A percentile compares a stretch with the other conserved stretches of the same genome.
These are phyloP conservation scores for Ictalurus furcatus DNA, from an alignment of 2,113 vertebrate genomes.

Conservation along the genomic window DNA sequence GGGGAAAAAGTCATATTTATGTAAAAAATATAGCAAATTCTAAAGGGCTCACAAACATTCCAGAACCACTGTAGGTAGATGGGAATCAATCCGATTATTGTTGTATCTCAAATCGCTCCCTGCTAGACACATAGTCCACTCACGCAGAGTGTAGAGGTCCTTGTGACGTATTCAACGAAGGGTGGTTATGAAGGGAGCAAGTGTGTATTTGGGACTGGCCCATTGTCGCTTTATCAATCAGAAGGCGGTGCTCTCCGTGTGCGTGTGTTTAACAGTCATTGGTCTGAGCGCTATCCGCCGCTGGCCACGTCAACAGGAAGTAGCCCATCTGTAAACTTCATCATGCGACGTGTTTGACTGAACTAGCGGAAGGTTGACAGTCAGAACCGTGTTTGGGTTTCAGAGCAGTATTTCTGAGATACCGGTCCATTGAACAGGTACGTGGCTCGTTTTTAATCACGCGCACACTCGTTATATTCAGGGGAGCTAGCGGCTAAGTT, in stretches of 20 bases:
- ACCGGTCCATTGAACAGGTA: background rate
- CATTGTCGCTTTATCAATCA: background rate
- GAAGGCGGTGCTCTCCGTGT: background rate
- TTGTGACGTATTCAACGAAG: background rate
- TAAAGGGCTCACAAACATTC: too few relatives aligned
- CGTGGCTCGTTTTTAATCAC: background rate
- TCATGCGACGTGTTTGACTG: background rate
- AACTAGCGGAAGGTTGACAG: too few relatives aligned
- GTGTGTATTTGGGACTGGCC: background rate
- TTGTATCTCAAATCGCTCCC: background rate
- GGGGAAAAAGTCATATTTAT: too few relatives aligned
- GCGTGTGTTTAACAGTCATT: background rate
- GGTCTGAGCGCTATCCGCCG: background rate
- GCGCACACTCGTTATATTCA: background rate
- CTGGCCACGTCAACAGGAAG: slow-evolving; percentile 70
- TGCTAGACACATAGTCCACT: background rate
- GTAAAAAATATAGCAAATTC: too few relatives aligned
- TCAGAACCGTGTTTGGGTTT: background rate
- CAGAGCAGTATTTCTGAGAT: background rate
- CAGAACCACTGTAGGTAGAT: background rate
- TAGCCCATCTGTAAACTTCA: slow-evolving; percentile 46
- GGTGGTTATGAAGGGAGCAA: background rate
- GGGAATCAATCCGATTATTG: background rate
- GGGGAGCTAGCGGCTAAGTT: background rate
- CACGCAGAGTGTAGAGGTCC: background rate